Conservation (phyloP, 2,113 vertebrate genomes). For the Phycodurus eques region DNA sequence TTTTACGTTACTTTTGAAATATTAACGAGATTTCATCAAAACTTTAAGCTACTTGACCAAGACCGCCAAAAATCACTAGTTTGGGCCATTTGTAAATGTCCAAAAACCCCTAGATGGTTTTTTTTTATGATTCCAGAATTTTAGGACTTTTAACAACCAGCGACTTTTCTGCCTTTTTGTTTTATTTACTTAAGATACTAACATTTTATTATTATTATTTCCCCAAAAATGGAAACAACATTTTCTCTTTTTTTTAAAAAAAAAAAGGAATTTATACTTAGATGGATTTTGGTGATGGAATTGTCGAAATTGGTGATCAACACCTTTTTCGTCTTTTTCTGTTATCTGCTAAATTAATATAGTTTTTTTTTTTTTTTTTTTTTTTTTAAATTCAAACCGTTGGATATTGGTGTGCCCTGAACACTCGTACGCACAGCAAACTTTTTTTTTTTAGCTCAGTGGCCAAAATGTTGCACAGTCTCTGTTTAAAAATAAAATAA, state of each 20-base stretch:
- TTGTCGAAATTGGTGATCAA: no score
- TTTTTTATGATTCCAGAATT: background rate
- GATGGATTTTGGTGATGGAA: no score
- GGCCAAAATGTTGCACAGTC: slow-evolving; percentile 24
- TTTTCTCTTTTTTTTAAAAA: no score
- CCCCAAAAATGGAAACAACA: no score
- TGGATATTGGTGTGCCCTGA: background rate
- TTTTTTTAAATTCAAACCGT: background rate
- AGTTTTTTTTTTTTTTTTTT: background rate
- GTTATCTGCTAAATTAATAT: no score
- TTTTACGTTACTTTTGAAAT: background rate
- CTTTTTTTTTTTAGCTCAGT: background rate
- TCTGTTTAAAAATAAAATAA: slow-evolving; percentile 14
- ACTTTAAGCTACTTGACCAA: background rate
- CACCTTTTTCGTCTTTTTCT: no score
- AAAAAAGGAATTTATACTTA: no score
- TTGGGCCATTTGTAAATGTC: background rate
- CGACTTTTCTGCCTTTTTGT: no score
- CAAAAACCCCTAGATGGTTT: background rate
- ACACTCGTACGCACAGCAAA: no score
- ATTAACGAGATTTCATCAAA: background rate
- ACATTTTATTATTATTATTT: no score
- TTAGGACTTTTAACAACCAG: no score
- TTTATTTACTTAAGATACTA: no score
- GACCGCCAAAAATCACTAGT: background rate